These are phyloP conservation scores for Tenodera sinensis DNA, from an alignment of 2,888 invertebrate genomes.

Conservation along the genomic window DNA sequence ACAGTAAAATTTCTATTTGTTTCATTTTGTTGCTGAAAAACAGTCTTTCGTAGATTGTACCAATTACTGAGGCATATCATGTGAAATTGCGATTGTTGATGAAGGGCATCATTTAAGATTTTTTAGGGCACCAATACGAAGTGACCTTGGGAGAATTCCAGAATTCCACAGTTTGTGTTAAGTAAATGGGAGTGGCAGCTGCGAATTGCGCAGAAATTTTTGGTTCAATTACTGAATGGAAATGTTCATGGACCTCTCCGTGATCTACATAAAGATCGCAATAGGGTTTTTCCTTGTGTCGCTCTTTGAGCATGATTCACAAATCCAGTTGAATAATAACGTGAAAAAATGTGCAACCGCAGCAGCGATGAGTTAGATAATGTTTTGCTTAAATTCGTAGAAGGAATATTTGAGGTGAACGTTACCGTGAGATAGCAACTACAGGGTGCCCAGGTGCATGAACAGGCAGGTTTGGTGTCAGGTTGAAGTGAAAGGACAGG, in stretches of 20 bases:
- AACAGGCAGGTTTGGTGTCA: neutral
- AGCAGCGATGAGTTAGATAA: neutral
- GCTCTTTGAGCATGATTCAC: neutral
- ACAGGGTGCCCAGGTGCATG: neutral
- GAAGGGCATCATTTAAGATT: too few relatives aligned
- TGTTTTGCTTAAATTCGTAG: neutral
- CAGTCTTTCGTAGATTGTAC: too few relatives aligned
- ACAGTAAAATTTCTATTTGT: too few relatives aligned
- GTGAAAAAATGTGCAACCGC: neutral
- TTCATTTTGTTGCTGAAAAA: too few relatives aligned
- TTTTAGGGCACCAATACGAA: too few relatives aligned
- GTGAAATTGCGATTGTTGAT: too few relatives aligned
- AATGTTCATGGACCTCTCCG: neutral
- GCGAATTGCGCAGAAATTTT: neutral
- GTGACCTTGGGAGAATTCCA: too few relatives aligned
- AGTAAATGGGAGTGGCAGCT: neutral
- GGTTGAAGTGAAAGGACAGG: neutral
- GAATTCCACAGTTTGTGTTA: too few relatives aligned
- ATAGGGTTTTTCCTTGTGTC: neutral
- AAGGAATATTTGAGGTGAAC: neutral
- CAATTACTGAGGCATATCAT: too few relatives aligned
- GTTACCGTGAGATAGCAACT: neutral
- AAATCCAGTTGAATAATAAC: neutral
- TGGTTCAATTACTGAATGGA: neutral
- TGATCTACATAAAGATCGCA: neutral